Evolutionary conservation across 2,888 invertebrate species (phyloP).

Genomic region (Linnaemya vulpina): DNA sequence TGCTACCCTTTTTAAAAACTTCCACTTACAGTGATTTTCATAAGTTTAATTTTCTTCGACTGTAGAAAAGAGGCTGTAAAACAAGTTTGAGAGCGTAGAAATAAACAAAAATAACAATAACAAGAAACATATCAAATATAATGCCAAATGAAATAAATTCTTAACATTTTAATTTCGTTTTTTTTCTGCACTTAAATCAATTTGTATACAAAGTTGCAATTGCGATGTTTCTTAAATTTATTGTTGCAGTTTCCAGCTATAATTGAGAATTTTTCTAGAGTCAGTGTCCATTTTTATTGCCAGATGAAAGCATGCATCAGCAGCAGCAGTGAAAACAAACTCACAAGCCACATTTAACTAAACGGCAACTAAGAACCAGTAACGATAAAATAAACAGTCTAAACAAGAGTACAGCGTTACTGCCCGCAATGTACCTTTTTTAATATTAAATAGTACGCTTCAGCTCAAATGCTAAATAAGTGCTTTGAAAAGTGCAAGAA

Average conservation of each 20-base stretch:
- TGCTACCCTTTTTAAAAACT: constrained; percentile 31
- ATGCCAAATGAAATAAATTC: constrained; percentile 45
- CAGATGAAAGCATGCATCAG: constrained; percentile 37
- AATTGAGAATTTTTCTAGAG: constrained; percentile 69
- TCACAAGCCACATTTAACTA: constrained; percentile 8
- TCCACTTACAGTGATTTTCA: constrained; percentile 22
- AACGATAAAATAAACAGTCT: constrained; percentile 33
- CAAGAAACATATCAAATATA: constrained; percentile 32
- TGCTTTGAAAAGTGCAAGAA: constrained; percentile 48
- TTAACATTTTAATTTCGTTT: constrained; percentile 37
- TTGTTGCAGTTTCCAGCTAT: constrained; percentile 64
- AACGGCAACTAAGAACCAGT: constrained; percentile 37
- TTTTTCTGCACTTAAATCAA: constrained; percentile 53
- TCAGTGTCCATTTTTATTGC: constrained; percentile 55
- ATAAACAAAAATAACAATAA: background rate
- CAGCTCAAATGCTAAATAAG: constrained; percentile 29
- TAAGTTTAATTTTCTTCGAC: constrained; percentile 17
- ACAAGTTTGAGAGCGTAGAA: constrained; percentile 26
- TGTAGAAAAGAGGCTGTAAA: constrained; percentile 39
- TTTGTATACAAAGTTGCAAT: constrained; percentile 68
- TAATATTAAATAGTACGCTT: background rate
- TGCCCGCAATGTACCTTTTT: background rate
- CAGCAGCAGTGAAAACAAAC: constrained; percentile 12
- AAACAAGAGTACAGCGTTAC: constrained; percentile 19
- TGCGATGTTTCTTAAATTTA: constrained; percentile 62